A percentile compares a stretch with the other conserved stretches of the same genome.
phyloP scores from a whole-genome alignment of 2,113 vertebrate genomes.

The Carassius carassius region DNA sequence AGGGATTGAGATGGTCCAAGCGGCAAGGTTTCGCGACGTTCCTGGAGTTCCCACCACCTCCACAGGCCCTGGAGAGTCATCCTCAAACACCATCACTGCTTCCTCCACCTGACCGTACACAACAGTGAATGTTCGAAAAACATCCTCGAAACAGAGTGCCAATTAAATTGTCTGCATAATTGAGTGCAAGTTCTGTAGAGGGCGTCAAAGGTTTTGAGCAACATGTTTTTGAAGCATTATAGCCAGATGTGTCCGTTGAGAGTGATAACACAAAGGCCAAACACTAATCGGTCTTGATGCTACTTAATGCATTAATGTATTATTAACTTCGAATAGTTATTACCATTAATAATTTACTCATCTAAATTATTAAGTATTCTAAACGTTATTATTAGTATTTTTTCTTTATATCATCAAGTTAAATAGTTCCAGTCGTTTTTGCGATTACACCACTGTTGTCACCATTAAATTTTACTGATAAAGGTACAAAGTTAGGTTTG shows the following conservation, averaged over 20 bases:
- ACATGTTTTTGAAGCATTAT: no score
- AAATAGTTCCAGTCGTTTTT: background rate
- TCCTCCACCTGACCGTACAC: constrained; percentile 84
- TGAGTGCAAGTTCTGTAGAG: background rate
- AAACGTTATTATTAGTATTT: no score
- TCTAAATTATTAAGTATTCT: no score
- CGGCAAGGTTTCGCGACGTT: constrained; percentile 84
- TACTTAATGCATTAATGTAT: background rate
- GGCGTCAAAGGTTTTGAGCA: no score
- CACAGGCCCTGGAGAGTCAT: constrained; percentile 81
- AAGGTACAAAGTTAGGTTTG: no score
- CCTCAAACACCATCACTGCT: constrained; percentile 90
- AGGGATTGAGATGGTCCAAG: constrained; percentile 89
- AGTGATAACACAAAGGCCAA: background rate
- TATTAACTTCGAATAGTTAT: background rate
- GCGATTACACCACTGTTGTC: no score
- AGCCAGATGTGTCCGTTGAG: background rate
- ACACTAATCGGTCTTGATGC: background rate
- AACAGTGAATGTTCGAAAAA: background rate
- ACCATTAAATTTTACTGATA: no score
- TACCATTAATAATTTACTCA: background rate
- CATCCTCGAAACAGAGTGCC: no score
- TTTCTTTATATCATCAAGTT: background rate
- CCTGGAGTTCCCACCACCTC: constrained; percentile 79
- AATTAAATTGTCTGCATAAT: background rate